These are phyloP conservation scores for Petroica traversi DNA, from an alignment of 2,113 vertebrate species.

Conservation along the genomic window DNA sequence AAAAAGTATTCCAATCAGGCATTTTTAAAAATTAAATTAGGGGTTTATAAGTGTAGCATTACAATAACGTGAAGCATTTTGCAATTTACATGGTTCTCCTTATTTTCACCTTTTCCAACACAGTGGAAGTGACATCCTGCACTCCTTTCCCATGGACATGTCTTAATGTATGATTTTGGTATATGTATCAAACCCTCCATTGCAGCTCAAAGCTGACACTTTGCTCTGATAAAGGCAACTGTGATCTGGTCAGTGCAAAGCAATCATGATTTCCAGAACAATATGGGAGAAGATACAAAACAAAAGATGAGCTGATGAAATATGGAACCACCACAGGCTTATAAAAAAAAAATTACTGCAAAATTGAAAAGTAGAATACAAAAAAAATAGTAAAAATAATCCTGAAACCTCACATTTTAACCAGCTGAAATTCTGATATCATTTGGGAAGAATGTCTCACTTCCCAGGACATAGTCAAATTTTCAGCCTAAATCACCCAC, in stretches of 20 bases:
- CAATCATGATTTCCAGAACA: neutral
- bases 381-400: neutral
- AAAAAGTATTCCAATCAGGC: neutral
- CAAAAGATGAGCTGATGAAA: neutral
- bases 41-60: neutral
- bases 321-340: neutral
- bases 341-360: neutral
- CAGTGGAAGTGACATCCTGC: neutral
- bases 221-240: no score
- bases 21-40: neutral
- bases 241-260: neutral
- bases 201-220: neutral
- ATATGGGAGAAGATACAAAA: neutral
- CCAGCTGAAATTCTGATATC: neutral
- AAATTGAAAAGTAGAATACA: neutral
- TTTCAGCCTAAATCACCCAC: rapidly evolving
- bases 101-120: neutral
- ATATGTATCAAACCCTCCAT: neutral
- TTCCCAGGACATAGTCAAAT: neutral
- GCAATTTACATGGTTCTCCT: neutral
- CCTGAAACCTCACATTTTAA: neutral
- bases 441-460: neutral
- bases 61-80: neutral
- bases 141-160: neutral
- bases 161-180: neutral